Conservation (phyloP, 2,113 vertebrate genomes). For the Sinocyclocheilus anshuiensis region DNA sequence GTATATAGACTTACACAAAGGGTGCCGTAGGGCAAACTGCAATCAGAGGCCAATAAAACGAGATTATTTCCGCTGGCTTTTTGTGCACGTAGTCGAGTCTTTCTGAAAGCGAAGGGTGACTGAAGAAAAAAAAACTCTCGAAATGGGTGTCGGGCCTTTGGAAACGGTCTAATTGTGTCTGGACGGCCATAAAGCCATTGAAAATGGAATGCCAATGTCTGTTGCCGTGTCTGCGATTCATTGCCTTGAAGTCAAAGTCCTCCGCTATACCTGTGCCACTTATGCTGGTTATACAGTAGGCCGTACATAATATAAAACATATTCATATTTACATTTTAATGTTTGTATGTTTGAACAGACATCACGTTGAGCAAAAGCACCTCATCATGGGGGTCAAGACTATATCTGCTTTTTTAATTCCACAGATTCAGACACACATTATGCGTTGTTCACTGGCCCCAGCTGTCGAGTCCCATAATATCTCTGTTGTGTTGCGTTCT, state of each 20-base stretch:
- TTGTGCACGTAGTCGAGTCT: conserved; percentile 75
- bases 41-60: conserved; percentile 86
- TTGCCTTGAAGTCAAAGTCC: conserved; percentile 84
- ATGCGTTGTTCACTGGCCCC: conserved; percentile 27
- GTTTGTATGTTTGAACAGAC: background rate
- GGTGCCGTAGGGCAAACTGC: conserved; percentile 75
- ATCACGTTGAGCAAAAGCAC: no score
- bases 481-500: conserved; percentile 72
- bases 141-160: conserved; percentile 86
- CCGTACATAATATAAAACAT: background rate
- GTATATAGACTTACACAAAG: conserved; percentile 72
- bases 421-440: background rate
- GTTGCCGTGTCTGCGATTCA: conserved; percentile 84
- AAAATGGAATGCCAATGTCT: conserved; percentile 87
- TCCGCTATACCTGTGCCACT: conserved; percentile 89
- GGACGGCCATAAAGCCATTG: conserved; percentile 96
- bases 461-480: conserved; percentile 63
- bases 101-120: conserved; percentile 86
- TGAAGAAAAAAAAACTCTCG: conserved; percentile 79
- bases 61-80: conserved; percentile 91
- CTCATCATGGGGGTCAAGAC: background rate
- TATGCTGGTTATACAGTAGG: conserved; percentile 60
- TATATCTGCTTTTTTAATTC: background rate
- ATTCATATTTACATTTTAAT: background rate
- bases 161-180: conserved; percentile 85